These are phyloP conservation scores for Casuarius casuarius DNA, from an alignment of 2,113 vertebrate genomes.

Conservation along the genomic window DNA sequence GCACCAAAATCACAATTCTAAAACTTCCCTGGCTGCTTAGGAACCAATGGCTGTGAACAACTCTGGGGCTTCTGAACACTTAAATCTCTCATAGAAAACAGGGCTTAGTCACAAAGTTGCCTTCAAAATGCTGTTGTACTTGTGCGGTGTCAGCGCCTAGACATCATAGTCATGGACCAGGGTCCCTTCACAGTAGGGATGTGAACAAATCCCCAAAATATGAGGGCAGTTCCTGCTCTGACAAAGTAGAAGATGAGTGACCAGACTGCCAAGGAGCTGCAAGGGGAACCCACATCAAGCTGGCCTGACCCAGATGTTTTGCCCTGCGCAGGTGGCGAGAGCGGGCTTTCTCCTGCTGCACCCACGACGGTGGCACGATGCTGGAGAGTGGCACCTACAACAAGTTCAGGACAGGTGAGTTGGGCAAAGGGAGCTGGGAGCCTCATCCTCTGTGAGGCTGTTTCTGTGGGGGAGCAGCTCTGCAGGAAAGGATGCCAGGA, in stretches of 20 bases:
- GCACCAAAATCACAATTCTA: not conserved
- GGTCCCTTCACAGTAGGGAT: accelerated
- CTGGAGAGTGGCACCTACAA: conserved; percentile 82
- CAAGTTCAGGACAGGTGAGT: conserved; percentile 86
- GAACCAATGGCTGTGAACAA: not conserved
- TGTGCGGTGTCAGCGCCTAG: not conserved
- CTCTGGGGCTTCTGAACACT: not conserved
- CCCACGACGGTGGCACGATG: conserved; percentile 50
- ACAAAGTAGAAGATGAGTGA: not conserved
- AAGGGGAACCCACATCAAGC: not conserved
- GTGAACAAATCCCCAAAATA: not conserved
- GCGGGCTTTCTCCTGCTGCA: conserved; percentile 77
- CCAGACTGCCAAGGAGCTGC: not conserved
- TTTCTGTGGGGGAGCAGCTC: not conserved
- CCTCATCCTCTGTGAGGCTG: not conserved
- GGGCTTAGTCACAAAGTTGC: not conserved
- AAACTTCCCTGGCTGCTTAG: not conserved
- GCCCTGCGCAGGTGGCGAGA: conserved; percentile 84
- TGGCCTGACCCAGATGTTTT: not conserved
- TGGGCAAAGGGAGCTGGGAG: not conserved
- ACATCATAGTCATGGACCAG: not conserved
- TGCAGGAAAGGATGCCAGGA: accelerated
- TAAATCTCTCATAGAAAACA: not conserved
- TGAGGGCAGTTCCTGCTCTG: not conserved
- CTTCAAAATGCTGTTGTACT: not conserved